phyloP scores from a whole-genome alignment of 2,797 vertebrate species.

The Cacajao melanocephalus region DNA sequence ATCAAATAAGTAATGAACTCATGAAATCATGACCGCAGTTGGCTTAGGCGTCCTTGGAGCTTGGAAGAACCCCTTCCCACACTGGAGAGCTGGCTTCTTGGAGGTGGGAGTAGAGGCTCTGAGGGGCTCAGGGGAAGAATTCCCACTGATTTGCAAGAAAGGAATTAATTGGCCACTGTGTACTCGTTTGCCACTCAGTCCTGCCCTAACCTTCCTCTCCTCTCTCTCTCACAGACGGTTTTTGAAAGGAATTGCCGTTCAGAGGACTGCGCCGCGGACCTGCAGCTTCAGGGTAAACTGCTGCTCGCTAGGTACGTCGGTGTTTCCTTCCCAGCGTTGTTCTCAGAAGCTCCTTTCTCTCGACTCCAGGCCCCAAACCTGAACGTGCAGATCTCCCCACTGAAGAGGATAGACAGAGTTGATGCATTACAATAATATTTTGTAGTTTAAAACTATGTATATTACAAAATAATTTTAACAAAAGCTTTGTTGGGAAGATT shows the following conservation, averaged over 20 bases:
- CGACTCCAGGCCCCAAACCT: neutral
- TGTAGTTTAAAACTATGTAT: neutral
- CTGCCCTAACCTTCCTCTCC: neutral
- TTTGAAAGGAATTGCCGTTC: conserved; percentile 99
- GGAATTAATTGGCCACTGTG: neutral
- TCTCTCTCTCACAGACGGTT: conserved; percentile 89
- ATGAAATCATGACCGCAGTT: accelerated
- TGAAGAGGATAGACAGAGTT: neutral
- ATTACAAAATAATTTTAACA: neutral
- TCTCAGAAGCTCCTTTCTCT: neutral
- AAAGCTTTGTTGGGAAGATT: neutral
- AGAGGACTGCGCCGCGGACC: conserved; percentile 96
- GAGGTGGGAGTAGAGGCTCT: neutral
- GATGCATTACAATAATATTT: neutral
- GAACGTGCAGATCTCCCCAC: neutral
- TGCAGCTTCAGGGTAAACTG: conserved; percentile 93
- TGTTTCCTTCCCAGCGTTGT: accelerated
- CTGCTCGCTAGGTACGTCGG: conserved; percentile 92
- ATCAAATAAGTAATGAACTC: accelerated
- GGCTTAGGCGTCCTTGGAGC: neutral
- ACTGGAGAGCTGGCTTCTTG: neutral
- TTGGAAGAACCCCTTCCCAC: neutral
- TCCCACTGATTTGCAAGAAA: accelerated
- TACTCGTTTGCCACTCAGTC: neutral
- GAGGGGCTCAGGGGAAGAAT: neutral